Percentiles rank a stretch among this genome's conserved stretches.
Evolutionary conservation across 2,797 vertebrate species (phyloP).

Genomic region (Synaphobranchus kaupii): DNA sequence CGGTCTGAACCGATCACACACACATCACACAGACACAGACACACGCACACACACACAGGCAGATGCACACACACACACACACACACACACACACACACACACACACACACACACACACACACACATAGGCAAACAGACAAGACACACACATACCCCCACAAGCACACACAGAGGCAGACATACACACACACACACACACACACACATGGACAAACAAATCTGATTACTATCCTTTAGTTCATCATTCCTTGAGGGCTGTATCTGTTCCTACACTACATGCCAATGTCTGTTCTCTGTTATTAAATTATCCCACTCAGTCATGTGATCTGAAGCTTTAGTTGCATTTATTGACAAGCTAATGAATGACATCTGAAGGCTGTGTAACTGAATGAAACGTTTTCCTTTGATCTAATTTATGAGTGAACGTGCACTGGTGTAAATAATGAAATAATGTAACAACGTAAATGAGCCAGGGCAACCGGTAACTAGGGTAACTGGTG

Average conservation of each 20-base stretch:
- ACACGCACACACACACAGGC: neutral
- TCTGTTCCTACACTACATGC: neutral
- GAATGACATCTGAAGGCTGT: neutral
- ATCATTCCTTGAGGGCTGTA: neutral
- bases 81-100: neutral
- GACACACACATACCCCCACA: too few species aligned
- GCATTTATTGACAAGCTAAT: neutral
- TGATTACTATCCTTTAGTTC: neutral
- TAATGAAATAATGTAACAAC: neutral
- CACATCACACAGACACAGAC: neutral
- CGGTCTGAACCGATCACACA: neutral
- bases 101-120: neutral
- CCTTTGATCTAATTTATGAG: neutral
- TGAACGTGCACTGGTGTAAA: neutral
- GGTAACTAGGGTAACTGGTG: neutral
- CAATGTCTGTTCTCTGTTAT: neutral
- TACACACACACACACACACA: neutral
- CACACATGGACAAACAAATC: neutral
- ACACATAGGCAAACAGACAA: neutral
- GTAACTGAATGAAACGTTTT: neutral
- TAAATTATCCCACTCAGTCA: neutral
- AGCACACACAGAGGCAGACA: neutral
- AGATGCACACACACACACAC: neutral
- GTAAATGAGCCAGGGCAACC: neutral
- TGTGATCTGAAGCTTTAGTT: too few species aligned